Base-by-base conservation (phyloP, 2,113 vertebrate species). In the Oreotrochilus melanogaster region DNA sequence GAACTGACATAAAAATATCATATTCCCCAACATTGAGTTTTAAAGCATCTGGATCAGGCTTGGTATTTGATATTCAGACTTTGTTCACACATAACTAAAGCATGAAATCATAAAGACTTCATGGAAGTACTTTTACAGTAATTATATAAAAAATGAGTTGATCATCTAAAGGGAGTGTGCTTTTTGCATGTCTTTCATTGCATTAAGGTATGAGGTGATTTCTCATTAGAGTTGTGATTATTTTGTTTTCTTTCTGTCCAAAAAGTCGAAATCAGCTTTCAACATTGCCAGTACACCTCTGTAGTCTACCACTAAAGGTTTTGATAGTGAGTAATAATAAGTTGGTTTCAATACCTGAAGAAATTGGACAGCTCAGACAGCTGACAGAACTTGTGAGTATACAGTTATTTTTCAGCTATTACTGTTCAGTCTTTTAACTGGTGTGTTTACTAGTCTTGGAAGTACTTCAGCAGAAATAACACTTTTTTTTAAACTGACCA, bases 311-410 rank as follows among this genome's bases (percentile, higher is more conserved):
- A 19, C 96, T 99, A 74, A 99, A 99, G 97, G 99, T 99, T 67
- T 97, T 99, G 97, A 99, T 99, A 91, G 99, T 98, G 18, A 99
- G 99, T 96, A 99, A 99, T 98, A 99, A 99, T 97, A 99, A 99
- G 86, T 97, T 99, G 96, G 98, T 99, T 61, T 99, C 98, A 39
- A 98, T 99, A 93, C 99, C 99, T 16, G 99, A 99, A 93, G 99
- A 99, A 91, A 98, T 99, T 91, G 99, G 99, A 22, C 98, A 95
- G 72, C 98, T 99, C 85, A 98, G 97, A 93, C 98, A 99, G 51
- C 98, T 99, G 89, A 99, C 99, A 8, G 99, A 99, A 93, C 98
- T 99, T 97, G 99, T 99, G 92, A 98, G 99, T 98, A 92, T 82
- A 62, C 81, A 23, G 51, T 93, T 95, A n/a, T 64, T 84, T 95